Conservation (phyloP, 2,797 vertebrate genomes). For the Chiloscyllium punctatum region DNA sequence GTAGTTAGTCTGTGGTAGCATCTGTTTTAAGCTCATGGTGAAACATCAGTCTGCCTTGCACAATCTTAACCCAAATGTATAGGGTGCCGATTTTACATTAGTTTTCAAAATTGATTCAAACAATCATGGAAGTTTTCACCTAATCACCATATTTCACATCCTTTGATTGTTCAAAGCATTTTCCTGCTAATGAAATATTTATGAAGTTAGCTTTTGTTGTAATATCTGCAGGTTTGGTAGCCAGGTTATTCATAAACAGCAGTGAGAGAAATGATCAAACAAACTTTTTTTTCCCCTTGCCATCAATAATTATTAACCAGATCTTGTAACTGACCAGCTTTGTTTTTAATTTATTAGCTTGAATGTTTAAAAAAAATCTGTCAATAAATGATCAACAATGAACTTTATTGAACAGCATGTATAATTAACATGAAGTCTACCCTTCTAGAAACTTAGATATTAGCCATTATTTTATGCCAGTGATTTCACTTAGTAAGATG, state of each 20-base stretch:
- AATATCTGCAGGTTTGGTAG: no score
- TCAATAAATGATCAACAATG: neutral
- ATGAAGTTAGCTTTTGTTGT: no score
- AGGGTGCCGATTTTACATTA: neutral
- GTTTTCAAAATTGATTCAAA: neutral
- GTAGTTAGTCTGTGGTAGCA: neutral
- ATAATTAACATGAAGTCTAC: neutral
- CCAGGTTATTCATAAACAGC: neutral
- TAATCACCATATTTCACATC: neutral
- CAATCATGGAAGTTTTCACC: neutral
- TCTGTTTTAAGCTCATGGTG: neutral
- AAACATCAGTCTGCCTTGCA: neutral
- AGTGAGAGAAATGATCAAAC: neutral
- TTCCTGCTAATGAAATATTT: neutral
- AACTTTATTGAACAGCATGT: neutral
- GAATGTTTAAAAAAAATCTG: neutral
- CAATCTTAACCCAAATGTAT: neutral
- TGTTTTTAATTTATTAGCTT: no score
- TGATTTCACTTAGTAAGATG: neutral
- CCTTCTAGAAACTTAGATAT: no score
- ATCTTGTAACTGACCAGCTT: neutral
- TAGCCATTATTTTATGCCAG: neutral
- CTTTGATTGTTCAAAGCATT: neutral
- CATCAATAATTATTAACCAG: neutral
- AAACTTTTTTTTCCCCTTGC: no score